These are phyloP conservation scores for Pithys albifrons DNA, from an alignment of 2,113 vertebrate species.

Conservation along the genomic window DNA sequence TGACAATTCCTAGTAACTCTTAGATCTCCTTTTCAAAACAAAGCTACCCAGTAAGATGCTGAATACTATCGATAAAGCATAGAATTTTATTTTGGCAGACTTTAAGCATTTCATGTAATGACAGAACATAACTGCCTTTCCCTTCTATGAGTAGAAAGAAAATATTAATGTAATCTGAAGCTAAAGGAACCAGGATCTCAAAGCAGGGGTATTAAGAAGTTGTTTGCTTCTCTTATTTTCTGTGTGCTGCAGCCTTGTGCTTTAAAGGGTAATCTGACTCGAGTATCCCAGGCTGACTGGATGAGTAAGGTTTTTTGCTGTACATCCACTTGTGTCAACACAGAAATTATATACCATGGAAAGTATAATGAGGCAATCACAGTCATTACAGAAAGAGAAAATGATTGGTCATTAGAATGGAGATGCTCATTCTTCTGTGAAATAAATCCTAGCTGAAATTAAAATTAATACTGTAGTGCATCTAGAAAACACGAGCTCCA, in stretches of 20 bases:
- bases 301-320: constrained; percentile 16
- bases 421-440: constrained; percentile 33
- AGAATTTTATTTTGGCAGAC: background rate
- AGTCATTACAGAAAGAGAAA: constrained; percentile 46
- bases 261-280: background rate
- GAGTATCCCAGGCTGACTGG: background rate
- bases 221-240: background rate
- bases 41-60: background rate
- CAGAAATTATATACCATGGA: constrained; percentile 37
- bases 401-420: constrained; percentile 23
- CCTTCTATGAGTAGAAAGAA: background rate
- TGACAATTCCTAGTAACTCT: background rate
- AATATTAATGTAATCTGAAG: background rate
- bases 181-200: background rate
- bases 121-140: background rate
- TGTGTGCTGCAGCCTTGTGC: background rate
- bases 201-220: background rate
- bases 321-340: constrained; percentile 19
- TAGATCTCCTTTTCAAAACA: background rate
- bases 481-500: background rate
- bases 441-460: constrained; percentile 34
- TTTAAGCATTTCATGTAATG: background rate
- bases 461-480: background rate
- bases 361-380: constrained; percentile 47
- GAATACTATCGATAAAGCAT: background rate